Evolutionary conservation across 2,888 invertebrate genomes (phyloP), one percentile per base, ranked within the genome.

Genomic region (Athalia circularis): DNA sequence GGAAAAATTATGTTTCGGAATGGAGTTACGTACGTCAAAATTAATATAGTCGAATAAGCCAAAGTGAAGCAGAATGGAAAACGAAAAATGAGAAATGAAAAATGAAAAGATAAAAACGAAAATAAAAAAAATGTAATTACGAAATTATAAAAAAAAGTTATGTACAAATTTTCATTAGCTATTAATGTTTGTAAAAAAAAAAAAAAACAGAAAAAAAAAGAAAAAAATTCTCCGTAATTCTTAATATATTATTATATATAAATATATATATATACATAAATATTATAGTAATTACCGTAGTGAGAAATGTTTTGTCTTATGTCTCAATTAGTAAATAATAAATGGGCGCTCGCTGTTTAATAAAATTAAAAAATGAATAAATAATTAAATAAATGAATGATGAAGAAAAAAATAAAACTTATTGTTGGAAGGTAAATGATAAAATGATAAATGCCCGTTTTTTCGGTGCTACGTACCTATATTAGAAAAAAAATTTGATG

Each of bases 131-230:
- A 64, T 78, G 78, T 79, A 76, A 76, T 75, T 79, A 79, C 67
- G 29, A 81, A 83, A 81, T 67, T 59, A 80, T 47, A 48, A 67
- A 11, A 83, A 81, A 84, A 85, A 83, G 82, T 82, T 86, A 83
- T 89, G 89, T 90, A 90, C 89, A 90, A 90, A 90, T 87, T 87
- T 87, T 82, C 80, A 86, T 84, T 88, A 88, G 86, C 79, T 82
- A 80, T 82, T 84, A 81, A 84, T 80, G 83, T 87, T 87, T 87
- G 86, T 87, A 87, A 87, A 86, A 83, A 86, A 75, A 29, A 29
- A 29, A 29, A 29, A 29, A 29, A 29, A 29, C 1, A 29, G 2
- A 29, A 29, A 29, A 29, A 78, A 80, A 45, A 79, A 72, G 62
- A 84, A 84, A 84, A 85, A 80, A 79, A 83, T 81, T 83, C 83